Evolutionary conservation across 2,113 vertebrate genomes (phyloP), one percentile per base, ranked within the genome.

Genomic region (Mesoclemmys tuberculata): DNA sequence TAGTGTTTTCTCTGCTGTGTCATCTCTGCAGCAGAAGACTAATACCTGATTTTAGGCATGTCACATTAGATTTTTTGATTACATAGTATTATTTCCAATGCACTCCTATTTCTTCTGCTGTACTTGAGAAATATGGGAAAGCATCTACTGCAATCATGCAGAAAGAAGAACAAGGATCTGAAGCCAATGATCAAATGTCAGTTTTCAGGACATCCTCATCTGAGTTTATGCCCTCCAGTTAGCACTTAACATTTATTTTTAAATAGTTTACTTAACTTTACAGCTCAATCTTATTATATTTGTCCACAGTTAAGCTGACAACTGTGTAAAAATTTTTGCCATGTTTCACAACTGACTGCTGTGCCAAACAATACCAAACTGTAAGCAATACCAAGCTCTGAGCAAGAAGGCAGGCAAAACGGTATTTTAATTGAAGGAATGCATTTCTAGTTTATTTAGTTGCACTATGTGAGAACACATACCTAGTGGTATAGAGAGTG

Each of bases 1-100:
- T 41, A 82, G 4, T 55, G 5, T 71, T 12, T 21, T 85, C 8
- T 29, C 27, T 54, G 21, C 44, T 55, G 52, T 0, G 6, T 1
- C 0, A 46, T 8, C 0, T 46, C 11, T 51, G 5, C 74, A 7
- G 10, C 81, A 12, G 16, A 51, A 74, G 22, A 68, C 61, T n/a
- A 64, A 64, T 22, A 58, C 51, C 35, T 41, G 38, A 35, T 29
- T 64, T 64, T 64, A 64, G 46, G 21, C 24, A 35, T 31, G 80
- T 35, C 71, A 21, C 2, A 38, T 22, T 2, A 38, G 87, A 64
- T 82, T 12, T 26, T 49, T 71, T 10, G 77, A 18, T 5, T 61
- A 91, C 80, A 83, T 61, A 6, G 61, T 48, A 3, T 61, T 9
- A 14, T 85, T 8, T 88, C 24, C 55, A 29, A 24, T 82, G 6